Evolutionary conservation across 2,797 vertebrate species (phyloP).

Genomic region (Ceryle rudis): DNA sequence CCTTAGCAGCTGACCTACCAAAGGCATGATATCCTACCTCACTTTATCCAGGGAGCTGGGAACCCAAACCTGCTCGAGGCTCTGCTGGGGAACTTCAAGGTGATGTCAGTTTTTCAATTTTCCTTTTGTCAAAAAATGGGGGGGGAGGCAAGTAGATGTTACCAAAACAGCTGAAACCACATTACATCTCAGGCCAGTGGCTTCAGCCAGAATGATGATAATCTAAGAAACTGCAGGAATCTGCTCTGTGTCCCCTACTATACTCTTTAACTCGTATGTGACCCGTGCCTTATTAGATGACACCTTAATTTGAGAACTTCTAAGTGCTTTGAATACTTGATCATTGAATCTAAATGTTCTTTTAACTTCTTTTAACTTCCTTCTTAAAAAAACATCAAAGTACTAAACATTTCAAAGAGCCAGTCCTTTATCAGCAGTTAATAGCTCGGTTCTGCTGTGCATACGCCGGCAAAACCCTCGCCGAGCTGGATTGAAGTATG

Average conservation of each 20-base stretch:
- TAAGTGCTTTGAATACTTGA: slow-evolving; percentile 5
- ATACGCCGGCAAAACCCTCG: background rate
- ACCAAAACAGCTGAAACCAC: background rate
- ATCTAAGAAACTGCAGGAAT: background rate
- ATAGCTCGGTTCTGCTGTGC: slow-evolving; percentile 19
- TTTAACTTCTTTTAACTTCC: slow-evolving; percentile 31
- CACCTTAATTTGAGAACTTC: background rate
- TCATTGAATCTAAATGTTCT: slow-evolving; percentile 25
- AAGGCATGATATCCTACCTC: background rate
- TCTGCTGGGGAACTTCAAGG: background rate
- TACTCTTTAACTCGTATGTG: background rate
- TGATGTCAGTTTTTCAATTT: background rate
- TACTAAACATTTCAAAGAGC: slow-evolving; percentile 7
- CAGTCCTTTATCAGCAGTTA: slow-evolving; percentile 41
- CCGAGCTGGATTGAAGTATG: background rate
- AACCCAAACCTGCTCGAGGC: background rate
- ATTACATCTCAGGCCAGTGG: background rate
- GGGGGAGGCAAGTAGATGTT: background rate
- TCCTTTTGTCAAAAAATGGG: background rate
- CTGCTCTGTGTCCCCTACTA: background rate
- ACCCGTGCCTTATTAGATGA: background rate
- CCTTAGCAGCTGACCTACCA: background rate
- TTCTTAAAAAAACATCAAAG: slow-evolving; percentile 47
- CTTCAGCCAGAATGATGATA: background rate
- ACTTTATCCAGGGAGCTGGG: background rate